Base-by-base conservation (phyloP, 2,888 invertebrate genomes). In the Eristalis arbustorum region DNA sequence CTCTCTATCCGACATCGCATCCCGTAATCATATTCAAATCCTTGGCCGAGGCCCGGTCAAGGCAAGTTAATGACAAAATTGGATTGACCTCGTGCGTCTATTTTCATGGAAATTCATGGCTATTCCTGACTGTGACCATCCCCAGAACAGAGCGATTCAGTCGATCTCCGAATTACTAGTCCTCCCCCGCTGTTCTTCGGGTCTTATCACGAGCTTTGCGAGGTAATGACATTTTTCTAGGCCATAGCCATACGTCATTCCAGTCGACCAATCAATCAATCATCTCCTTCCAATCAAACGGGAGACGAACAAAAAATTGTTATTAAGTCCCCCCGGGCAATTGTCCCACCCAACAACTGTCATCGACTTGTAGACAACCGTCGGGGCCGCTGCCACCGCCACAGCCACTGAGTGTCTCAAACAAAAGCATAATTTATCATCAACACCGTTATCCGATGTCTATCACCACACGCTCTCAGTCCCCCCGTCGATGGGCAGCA, bases 371-470 rank as follows among this genome's bases (percentile, higher is more conserved):
- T 77, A 63, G 34, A 63, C 69, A 31, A n/a, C 18, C 14, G 22
- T 14, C 40, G 5, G 11, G 22, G 42, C 18, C 18, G 49, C 8
- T 2, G 18, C 18, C 49, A 2, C 8, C 49, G 18, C 49, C 49
- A 2, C 8, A 18, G 18, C 49, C 49, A n/a, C 6, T 18, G 18
- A 49, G 10, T n/a, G 57, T 56, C 28, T 37, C 49, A 49, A 72
- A 23, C 61, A 61, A 67, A 49, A 40, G 22, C 42, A 72, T 62
- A 72, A 73, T 79, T 79, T 79, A 79, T 79, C 79, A 79, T 79
- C 79, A 67, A 73, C 14, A 64, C 3, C 18, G 3, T 77, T 77
- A 69, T 78, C 71, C 63, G 18, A 57, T 59, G 69, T 40, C 56
- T 63, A 71, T 63, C 62, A 6, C 49, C 49, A 49, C 18, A 5